Evolutionary conservation across 2,113 vertebrate genomes (phyloP).

Genomic region (Centropristis striata): DNA sequence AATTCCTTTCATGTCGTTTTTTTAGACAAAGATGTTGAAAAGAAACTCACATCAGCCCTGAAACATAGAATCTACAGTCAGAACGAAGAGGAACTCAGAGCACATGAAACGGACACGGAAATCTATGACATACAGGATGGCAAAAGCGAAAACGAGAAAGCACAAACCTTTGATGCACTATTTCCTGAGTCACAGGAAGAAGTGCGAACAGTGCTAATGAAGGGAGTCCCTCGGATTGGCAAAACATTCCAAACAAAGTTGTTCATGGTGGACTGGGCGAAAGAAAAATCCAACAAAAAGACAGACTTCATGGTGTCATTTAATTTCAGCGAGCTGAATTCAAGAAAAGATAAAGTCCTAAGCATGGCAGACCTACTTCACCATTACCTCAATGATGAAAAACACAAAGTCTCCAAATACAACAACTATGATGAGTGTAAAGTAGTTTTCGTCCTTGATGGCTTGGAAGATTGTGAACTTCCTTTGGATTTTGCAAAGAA

Average conservation of each 20-base stretch:
- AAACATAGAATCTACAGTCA: background rate
- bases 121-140: background rate
- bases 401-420: accelerated
- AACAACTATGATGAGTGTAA: no score
- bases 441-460: constrained; percentile 49
- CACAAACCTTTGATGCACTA: background rate
- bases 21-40: background rate
- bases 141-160: background rate
- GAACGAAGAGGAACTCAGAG: background rate
- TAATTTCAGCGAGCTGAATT: background rate
- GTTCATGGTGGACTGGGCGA: constrained; percentile 32
- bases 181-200: background rate
- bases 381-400: accelerated
- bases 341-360: background rate
- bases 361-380: constrained; percentile 40
- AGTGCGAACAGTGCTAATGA: constrained; percentile 23
- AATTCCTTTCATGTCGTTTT: no score
- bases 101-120: background rate
- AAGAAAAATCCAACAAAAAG: accelerated
- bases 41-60: background rate
- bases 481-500: constrained; percentile 39
- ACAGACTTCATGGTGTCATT: constrained; percentile 32
- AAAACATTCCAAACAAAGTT: constrained; percentile 44
- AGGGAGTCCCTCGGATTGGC: background rate
- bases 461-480: constrained; percentile 25